phyloP scores from a whole-genome alignment of 2,113 vertebrate species.

The Dolichotis patagonum region DNA sequence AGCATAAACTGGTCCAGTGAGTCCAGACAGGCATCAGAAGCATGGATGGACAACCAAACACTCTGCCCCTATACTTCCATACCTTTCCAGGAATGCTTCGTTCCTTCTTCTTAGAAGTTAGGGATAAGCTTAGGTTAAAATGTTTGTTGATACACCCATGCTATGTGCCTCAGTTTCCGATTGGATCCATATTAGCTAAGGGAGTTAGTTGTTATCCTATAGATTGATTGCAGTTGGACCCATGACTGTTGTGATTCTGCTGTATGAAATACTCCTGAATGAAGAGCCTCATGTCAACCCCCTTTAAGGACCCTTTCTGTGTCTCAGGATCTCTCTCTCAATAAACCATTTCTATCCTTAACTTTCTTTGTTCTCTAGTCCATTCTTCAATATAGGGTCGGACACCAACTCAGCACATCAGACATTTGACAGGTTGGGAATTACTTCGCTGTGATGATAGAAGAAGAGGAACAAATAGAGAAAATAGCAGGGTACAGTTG shows the following conservation, averaged over 20 bases:
- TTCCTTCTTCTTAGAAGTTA: neutral
- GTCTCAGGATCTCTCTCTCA: neutral
- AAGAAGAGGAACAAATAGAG: neutral
- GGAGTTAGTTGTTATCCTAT: neutral
- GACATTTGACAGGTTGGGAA: neutral
- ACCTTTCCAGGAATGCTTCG: neutral
- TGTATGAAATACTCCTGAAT: neutral
- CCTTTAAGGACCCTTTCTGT: neutral
- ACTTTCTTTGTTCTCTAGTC: neutral
- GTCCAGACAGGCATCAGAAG: too few relatives aligned
- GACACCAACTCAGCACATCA: neutral
- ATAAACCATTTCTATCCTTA: neutral
- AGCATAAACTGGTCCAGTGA: neutral
- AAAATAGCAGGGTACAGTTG: neutral
- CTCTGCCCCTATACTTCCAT: neutral
- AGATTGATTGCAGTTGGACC: neutral
- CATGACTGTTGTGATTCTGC: neutral
- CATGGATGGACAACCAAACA: neutral
- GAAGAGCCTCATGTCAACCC: neutral
- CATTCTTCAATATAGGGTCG: neutral
- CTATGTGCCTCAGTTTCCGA: neutral
- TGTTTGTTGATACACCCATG: neutral
- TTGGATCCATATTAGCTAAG: neutral
- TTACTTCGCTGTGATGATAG: neutral
- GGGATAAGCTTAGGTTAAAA: neutral